Evolutionary conservation across 2,888 invertebrate species (phyloP).

Genomic region (Xanthostigma xanthostigma): DNA sequence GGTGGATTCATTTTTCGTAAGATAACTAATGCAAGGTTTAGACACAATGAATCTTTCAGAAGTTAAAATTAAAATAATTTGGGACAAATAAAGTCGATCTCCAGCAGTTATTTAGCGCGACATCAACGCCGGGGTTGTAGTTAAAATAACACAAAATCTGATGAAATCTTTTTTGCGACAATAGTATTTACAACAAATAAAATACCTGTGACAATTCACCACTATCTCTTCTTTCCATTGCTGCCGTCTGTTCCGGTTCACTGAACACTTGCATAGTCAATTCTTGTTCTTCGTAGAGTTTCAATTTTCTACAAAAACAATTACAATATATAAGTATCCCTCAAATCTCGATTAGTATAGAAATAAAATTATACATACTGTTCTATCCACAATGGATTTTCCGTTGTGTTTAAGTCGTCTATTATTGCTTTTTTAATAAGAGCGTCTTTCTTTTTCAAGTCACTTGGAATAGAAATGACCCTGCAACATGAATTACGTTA

Average conservation of each 20-base stretch:
- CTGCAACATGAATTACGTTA: constrained; percentile 24
- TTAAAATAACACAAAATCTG: too few species aligned
- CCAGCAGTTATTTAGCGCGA: too few species aligned
- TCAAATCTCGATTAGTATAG: background rate
- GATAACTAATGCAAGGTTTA: too few species aligned
- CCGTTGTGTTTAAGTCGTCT: constrained; percentile 76
- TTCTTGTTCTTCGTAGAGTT: constrained; percentile 84
- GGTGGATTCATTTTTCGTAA: too few species aligned
- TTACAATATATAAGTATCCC: background rate
- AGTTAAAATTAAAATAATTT: too few species aligned
- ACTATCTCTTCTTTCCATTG: constrained; percentile 29
- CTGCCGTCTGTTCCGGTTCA: constrained; percentile 46
- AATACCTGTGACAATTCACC: constrained; percentile 33
- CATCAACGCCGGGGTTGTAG: too few species aligned
- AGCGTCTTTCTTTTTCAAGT: constrained; percentile 70
- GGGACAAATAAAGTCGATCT: too few species aligned
- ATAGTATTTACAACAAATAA: constrained; percentile 1
- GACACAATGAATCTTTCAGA: too few species aligned
- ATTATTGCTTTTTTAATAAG: constrained; percentile 69
- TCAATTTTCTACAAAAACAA: constrained; percentile 46
- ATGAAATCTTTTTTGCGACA: too few species aligned
- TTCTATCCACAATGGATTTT: constrained; percentile 87
- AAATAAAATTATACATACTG: constrained; percentile 40
- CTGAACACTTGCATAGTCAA: constrained; percentile 86
- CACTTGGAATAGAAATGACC: constrained; percentile 67